Evolutionary conservation across 2,113 vertebrate species (phyloP), one percentile per base, ranked within the genome.

Genomic region (Pterocles gutturalis): DNA sequence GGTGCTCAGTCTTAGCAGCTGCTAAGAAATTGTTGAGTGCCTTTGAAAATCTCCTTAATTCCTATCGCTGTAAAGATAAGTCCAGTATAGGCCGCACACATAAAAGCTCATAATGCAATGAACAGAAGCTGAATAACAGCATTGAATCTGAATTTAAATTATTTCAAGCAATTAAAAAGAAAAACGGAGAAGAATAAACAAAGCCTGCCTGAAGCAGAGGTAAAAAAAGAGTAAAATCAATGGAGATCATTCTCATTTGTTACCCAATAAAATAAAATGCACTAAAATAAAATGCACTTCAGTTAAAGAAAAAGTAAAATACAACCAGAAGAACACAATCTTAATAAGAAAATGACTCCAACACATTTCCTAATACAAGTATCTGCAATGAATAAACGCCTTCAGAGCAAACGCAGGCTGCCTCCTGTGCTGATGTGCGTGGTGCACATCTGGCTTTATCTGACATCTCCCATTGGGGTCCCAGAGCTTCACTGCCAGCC

Each of bases 1-100:
- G 71, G 41, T 29, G 28, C 21, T n/a, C 5, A 0, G 19, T 84
- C 78, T 92, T 49, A 85, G 41, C 65, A 87, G 28, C 83, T 95
- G 20, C 77, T 92, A 76, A 70, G 61, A 93, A 82, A 89, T 67
- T 64, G 6, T 19, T 17, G 28, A 54, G 3, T 43, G 49, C 29
- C 41, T 91, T 89, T 76, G 94, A 57, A 38, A 87, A 73, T 69
- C 70, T 87, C n/a, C 73, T 91, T 87, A 87, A 54, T 54, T 89
- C 41, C 49, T 36, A 46, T 21, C 22, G 29, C 55, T 11, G 5
- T 21, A 70, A 49, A 82, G 77, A 19, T 79, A 78, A 67, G 41
- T 78, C 12, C 46, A 31, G 25, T 15, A 19, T 18, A 69, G 31
- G 31, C 1, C 80, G 45, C 36, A 72, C 36, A 67, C 15, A 62